Percentiles rank a stretch among this genome's conserved stretches.
Conservation (phyloP, 2,888 invertebrate genomes). For the Dendrolimus pini region DNA sequence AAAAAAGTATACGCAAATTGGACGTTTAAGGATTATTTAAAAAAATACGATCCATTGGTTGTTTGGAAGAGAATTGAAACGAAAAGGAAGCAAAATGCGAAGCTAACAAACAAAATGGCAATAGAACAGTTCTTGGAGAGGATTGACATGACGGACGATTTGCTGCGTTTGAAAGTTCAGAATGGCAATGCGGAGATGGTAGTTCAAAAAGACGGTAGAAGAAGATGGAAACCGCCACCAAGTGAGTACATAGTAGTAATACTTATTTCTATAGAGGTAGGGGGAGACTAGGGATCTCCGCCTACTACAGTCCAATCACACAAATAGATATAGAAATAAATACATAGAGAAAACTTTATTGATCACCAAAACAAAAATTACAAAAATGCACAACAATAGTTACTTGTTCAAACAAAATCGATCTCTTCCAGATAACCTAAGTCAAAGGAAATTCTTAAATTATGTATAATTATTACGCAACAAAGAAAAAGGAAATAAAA, state of each 20-base stretch:
- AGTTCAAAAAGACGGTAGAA: constrained; percentile 18
- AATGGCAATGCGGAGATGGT: constrained; percentile 22
- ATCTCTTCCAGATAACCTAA: no score
- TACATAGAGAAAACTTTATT: no score
- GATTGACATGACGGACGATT: constrained; percentile 36
- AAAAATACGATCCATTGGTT: constrained; percentile 28
- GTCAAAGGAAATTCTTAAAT: no score
- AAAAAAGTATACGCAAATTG: constrained; percentile 1
- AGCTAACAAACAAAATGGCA: constrained; percentile 19
- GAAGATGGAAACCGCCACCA: constrained; percentile 24
- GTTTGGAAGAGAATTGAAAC: constrained; percentile 31
- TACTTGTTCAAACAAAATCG: no score
- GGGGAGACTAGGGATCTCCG: no score
- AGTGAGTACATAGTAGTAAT: background rate
- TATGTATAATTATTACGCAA: no score
- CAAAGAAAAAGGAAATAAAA: no score
- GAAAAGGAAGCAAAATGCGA: constrained; percentile 15
- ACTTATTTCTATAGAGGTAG: no score
- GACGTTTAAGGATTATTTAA: constrained; percentile 25
- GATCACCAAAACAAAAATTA: no score
- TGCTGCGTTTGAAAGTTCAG: constrained; percentile 29
- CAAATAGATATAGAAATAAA: no score
- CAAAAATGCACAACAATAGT: no score
- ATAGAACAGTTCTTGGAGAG: constrained; percentile 23
- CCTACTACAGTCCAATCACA: no score